A percentile compares a stretch with the other conserved stretches of the same genome.
These are phyloP conservation scores for Prionailurus bengalensis DNA, from an alignment of 2,113 vertebrate species.

Conservation along the genomic window DNA sequence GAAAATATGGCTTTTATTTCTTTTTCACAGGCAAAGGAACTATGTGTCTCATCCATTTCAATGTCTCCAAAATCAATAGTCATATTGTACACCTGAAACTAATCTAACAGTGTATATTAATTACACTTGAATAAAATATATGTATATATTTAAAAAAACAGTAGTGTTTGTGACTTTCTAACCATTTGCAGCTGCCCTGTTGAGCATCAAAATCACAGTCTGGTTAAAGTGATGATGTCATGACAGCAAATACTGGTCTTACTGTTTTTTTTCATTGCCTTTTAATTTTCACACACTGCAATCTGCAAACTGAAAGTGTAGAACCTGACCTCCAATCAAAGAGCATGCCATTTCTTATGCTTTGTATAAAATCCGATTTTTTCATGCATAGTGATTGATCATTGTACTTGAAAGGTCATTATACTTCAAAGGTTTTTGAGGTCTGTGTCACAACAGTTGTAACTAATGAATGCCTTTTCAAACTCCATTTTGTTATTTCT, in stretches of 20 bases:
- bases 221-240: conserved; percentile 46
- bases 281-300: conserved; percentile 58
- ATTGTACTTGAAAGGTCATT: conserved; percentile 42
- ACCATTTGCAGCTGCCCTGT: conserved; percentile 21
- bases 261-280: conserved; percentile 39
- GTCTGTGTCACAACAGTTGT: conserved; percentile 56
- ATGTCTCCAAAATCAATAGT: conserved; percentile 48
- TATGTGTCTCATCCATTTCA: neutral
- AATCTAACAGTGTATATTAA: neutral
- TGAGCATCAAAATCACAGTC: conserved; percentile 36
- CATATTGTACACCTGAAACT: neutral
- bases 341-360: conserved; percentile 41
- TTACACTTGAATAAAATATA: neutral
- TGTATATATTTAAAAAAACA: neutral
- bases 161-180: conserved; percentile 45
- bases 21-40: conserved; percentile 53
- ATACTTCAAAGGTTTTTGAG: conserved; percentile 66
- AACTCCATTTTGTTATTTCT: conserved; percentile 73
- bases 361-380: conserved; percentile 54
- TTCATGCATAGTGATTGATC: neutral
- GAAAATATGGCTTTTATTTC: conserved; percentile 53
- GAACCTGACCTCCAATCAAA: conserved; percentile 37
- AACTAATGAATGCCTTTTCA: conserved; percentile 70
- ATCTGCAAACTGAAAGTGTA: conserved; percentile 31
- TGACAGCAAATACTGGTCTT: conserved; percentile 28